Evolutionary conservation across 1,140 invertebrate genomes (phyloP).

Genomic region (Drosophila prosaltans): DNA sequence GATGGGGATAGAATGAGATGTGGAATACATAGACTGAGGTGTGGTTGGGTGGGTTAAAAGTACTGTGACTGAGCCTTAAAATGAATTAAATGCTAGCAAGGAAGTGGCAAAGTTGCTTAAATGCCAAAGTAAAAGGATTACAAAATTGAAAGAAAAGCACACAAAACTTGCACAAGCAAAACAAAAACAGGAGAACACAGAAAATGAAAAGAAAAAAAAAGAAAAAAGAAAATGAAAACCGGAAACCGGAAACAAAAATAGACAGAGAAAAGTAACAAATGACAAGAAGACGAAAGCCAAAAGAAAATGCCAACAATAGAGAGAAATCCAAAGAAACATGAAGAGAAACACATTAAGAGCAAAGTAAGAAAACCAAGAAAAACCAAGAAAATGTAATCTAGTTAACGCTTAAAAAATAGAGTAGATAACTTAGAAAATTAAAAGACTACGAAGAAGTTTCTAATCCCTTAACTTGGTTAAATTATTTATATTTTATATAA

Average conservation of each 20-base stretch:
- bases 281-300: slow-evolving; percentile 1
- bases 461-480: background rate
- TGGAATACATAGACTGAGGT: background rate
- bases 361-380: background rate
- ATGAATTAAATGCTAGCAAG: slow-evolving; percentile 10
- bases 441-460: slow-evolving; percentile 11
- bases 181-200: too few species aligned
- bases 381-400: slow-evolving; percentile 8
- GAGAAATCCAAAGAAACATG: background rate
- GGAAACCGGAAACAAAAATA: background rate
- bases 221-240: background rate
- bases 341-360: background rate
- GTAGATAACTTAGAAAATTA: background rate
- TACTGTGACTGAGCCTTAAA: slow-evolving; percentile 10
- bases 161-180: background rate
- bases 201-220: background rate
- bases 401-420: background rate
- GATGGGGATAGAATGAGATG: slow-evolving; percentile 11
- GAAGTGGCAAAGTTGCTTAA: slow-evolving; percentile 2
- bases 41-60: background rate
- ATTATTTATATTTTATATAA: too few species aligned
- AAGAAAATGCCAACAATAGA: slow-evolving; percentile 6
- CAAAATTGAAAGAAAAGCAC: slow-evolving; percentile 11
- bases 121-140: slow-evolving; percentile 13
- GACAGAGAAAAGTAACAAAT: background rate